phyloP scores from a whole-genome alignment of 1,140 invertebrate genomes.

The Steinernema khuongi region DNA sequence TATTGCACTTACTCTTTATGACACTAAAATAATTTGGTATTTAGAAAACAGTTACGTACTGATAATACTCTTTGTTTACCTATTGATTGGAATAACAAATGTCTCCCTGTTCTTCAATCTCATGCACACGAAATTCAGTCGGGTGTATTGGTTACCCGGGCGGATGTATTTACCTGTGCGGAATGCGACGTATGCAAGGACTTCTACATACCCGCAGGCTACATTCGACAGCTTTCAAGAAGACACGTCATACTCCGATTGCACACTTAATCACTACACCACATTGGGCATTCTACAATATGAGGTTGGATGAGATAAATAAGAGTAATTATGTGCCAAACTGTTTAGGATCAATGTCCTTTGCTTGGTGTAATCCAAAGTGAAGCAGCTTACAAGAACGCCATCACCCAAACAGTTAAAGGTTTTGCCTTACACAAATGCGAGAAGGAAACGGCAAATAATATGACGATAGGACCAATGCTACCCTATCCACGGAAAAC shows the following conservation, averaged over 20 bases:
- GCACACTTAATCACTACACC: conserved; percentile 27
- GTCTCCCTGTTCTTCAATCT: conserved; percentile 32
- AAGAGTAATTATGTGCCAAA: not conserved
- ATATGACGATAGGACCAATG: not conserved
- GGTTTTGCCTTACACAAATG: not conserved
- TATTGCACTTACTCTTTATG: too few species aligned
- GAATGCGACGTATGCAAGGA: conserved; percentile 21
- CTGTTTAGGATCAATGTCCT: not conserved
- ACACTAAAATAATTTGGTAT: too few species aligned
- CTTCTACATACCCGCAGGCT: conserved; percentile 5
- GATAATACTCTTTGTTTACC: conserved; percentile 21
- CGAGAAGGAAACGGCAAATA: not conserved
- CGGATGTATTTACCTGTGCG: conserved; percentile 23
- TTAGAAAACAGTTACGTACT: conserved; percentile 23
- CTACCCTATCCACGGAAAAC: not conserved
- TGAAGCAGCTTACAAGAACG: not conserved
- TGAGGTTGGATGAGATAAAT: not conserved
- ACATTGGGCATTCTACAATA: conserved; percentile 26
- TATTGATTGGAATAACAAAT: conserved; percentile 28
- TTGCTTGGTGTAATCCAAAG: not conserved
- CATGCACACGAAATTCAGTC: conserved; percentile 29
- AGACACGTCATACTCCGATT: conserved; percentile 20
- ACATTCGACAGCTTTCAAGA: conserved; percentile 28
- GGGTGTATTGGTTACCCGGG: conserved; percentile 33
- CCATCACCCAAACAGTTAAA: not conserved